Percentiles rank a stretch among this genome's conserved stretches.
Evolutionary conservation across 2,888 invertebrate species (phyloP).

Genomic region (Acrocyrtus sp.): DNA sequence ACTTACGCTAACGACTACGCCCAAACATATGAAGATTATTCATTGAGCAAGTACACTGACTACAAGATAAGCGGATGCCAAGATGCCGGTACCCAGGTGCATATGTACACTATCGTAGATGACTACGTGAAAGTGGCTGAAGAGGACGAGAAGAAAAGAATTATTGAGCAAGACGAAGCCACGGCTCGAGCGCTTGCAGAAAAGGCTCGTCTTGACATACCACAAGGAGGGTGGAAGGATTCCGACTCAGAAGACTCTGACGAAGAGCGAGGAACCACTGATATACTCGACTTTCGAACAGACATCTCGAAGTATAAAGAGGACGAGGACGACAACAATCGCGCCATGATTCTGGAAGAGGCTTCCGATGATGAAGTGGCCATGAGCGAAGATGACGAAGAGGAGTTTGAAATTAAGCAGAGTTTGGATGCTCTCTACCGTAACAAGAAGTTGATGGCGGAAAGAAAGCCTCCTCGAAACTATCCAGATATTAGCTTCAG

Average conservation of each 20-base stretch:
- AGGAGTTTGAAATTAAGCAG: conserved; percentile 55
- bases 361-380: conserved; percentile 57
- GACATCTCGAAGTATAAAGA: conserved; percentile 53
- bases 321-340: conserved; percentile 46
- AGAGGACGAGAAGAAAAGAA: conserved; percentile 47
- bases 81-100: conserved; percentile 48
- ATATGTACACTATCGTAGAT: conserved; percentile 57
- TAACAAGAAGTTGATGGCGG: conserved; percentile 33
- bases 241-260: conserved; percentile 45
- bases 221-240: conserved; percentile 37
- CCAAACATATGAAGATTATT: conserved; percentile 50
- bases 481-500: conserved; percentile 59
- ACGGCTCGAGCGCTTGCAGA: conserved; percentile 30
- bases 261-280: conserved; percentile 37
- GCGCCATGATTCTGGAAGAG: conserved; percentile 45
- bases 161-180: conserved; percentile 40
- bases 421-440: conserved; percentile 34
- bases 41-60: conserved; percentile 43
- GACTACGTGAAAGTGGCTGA: conserved; percentile 54
- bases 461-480: conserved; percentile 38
- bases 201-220: conserved; percentile 42
- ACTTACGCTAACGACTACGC: conserved; percentile 53
- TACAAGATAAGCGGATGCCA: conserved; percentile 47
- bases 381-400: conserved; percentile 54
- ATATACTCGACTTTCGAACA: conserved; percentile 33